Base-by-base conservation (phyloP, 2,797 vertebrate species). In the Australoheros facetus region DNA sequence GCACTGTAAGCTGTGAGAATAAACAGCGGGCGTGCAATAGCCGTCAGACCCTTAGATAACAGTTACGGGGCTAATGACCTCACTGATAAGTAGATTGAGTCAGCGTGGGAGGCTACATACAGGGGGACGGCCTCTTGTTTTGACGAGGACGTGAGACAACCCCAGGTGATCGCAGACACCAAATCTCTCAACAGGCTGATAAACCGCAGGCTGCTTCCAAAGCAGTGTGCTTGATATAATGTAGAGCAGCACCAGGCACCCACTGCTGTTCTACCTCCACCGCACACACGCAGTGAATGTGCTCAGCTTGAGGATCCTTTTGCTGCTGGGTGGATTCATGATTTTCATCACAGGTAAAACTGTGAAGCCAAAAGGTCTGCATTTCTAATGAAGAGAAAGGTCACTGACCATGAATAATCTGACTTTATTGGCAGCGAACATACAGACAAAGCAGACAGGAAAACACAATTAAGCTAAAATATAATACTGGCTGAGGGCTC, bases 81-180 rank as follows among this genome's bases (percentile, higher is more conserved):
- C 87, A 86, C 82, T 81, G 88, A 89, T 92, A 93, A 94, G 92
- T 73, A 89, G 90, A 89, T 89, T 87, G 89, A 87, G 82, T 57
- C 70, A 42, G 88, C 48, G 82, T 87, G 88, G 89, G 88, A 88
- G 86, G 89, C 64, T 71, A 28, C 59, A 21, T 12, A 21, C 37
- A 53, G 80, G 4, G 9, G 75, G 74, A 81, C 69, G 0, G 78
- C 62, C 57, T 56, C 75, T 90, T 86, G 88, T 91, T 92, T 83
- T 90, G 90, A 92, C 39, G 76, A 85, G 83, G 71, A 75, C 39
- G 6, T 45, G 64, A 86, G 79, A 82, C 86, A 60, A 28, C 62
- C 58, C n/a, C 45, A 90, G 89, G 84, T 81, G 85, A 88, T 66
- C 14, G 45, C 32, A 75, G 7, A 53, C 37, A 14, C 28, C 0